Base-by-base conservation (phyloP, 2,888 invertebrate species). In the Panorpa germanica region DNA sequence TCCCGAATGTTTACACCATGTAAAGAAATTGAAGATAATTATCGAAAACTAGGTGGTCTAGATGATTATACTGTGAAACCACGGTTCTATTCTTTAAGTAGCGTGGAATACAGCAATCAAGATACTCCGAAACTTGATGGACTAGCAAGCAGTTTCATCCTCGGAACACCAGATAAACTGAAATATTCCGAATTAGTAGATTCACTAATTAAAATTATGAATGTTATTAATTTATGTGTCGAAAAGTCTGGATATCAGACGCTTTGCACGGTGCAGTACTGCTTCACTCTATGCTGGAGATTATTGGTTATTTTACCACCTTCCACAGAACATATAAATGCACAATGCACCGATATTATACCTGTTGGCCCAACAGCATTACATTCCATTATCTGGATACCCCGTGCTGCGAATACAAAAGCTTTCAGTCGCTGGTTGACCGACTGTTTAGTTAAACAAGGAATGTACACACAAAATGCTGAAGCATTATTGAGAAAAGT, bases 111-210 rank as follows among this genome's bases (percentile, higher is more conserved):
- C 6, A 42, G 44, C 15, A 35, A 44, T 39, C 63, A 75, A 53
- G 88, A 90, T 43, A 76, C 81, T 25, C 91, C 91, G 0, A 91
- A 91, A 52, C 62, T 93, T 33, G 93, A 95, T 55, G 83, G 83
- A 3, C 52, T 85, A 31, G 91, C 91, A 3, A 85, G 86, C 55
- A 93, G 90, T 58, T 93, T 93, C 48, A 77, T 93, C 34, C 61
- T 93, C 36, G 88, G 88, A 29, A 88, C 86, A 2, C 78, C 85
- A 0, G 91, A 93, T 48, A 83, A 83, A 53, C 58, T 91, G 29
- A 78, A 85, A 44, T 93, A 93, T 57, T 77, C 82, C 1, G 51
- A 81, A 24, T 56, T 95, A 5, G 68, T 93, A 37, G 83, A 88
- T 45, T 82, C 90, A 0, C 55, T 90, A 4, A 71, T 90, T 15